Conservation (phyloP, 2,797 vertebrate genomes). For the Uromys caudimaculatus region DNA sequence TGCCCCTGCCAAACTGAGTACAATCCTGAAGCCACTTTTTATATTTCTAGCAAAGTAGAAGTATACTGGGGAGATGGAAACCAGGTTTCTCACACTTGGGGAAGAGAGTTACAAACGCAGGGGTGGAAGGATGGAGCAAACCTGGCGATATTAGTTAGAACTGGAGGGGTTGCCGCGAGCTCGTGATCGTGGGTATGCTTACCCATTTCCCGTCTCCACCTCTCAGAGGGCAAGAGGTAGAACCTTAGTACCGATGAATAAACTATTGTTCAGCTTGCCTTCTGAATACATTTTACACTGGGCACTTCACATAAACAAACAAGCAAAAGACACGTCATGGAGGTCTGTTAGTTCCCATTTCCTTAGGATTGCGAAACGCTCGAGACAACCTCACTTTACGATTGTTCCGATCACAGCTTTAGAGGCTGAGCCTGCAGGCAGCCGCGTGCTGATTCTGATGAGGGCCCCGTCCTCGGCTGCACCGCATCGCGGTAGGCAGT, state of each 20-base stretch:
- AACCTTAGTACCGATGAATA: background rate
- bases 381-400: background rate
- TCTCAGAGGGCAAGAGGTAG: background rate
- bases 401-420: background rate
- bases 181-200: background rate
- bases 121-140: background rate
- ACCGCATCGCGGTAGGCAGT: background rate
- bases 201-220: background rate
- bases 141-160: background rate
- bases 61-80: background rate
- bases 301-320: background rate
- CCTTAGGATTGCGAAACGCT: background rate
- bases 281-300: background rate
- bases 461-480: background rate
- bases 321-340: background rate
- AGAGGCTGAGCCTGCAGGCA: background rate
- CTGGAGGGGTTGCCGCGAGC: background rate
- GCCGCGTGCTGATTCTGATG: background rate
- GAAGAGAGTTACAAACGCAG: background rate
- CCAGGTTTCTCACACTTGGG: background rate
- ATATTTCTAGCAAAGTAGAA: background rate
- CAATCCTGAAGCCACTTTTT: background rate
- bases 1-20: background rate
- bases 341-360: background rate
- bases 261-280: background rate